A percentile compares a stretch with the other conserved stretches of the same genome.
These are phyloP conservation scores for Drosophila repletoides DNA, from an alignment of 1,140 invertebrate genomes.

Conservation along the genomic window DNA sequence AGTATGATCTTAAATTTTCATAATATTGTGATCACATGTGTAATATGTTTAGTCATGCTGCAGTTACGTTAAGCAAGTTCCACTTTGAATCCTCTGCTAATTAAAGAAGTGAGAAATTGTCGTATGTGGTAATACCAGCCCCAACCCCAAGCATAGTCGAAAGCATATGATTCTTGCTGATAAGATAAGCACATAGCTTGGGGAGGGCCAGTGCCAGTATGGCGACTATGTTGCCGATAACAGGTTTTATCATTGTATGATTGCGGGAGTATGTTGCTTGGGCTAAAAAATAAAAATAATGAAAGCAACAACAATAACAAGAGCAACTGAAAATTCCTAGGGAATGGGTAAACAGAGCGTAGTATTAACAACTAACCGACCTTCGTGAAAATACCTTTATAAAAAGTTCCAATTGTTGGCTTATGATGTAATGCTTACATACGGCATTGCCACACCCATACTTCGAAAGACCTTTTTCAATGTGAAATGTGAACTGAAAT, in stretches of 20 bases:
- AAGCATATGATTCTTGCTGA: slow-evolving; percentile 38
- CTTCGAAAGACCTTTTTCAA: no score
- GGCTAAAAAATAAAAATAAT: neutral
- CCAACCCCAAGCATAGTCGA: slow-evolving; percentile 27
- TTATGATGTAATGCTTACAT: slow-evolving; percentile 40
- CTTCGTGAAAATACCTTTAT: slow-evolving; percentile 12
- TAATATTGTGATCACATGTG: neutral
- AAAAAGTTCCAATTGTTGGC: slow-evolving; percentile 16
- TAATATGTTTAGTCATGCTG: slow-evolving; percentile 8
- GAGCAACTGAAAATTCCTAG: slow-evolving; percentile 29
- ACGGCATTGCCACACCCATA: no score
- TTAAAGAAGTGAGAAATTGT: slow-evolving; percentile 4
- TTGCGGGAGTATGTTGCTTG: neutral
- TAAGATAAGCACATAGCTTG: slow-evolving; percentile 29
- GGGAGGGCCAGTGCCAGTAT: neutral
- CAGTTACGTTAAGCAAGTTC: slow-evolving; percentile 7
- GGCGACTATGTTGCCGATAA: slow-evolving; percentile 29
- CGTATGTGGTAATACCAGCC: slow-evolving; percentile 2
- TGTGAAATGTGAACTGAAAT: no score
- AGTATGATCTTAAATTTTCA: no score
- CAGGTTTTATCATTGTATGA: slow-evolving; percentile 1
- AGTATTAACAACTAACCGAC: slow-evolving; percentile 6
- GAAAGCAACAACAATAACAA: no score
- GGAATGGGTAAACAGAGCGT: neutral
- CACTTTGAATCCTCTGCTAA: slow-evolving; percentile 15